phyloP scores from a whole-genome alignment of 2,888 invertebrate genomes.

The Lithodes maja region DNA sequence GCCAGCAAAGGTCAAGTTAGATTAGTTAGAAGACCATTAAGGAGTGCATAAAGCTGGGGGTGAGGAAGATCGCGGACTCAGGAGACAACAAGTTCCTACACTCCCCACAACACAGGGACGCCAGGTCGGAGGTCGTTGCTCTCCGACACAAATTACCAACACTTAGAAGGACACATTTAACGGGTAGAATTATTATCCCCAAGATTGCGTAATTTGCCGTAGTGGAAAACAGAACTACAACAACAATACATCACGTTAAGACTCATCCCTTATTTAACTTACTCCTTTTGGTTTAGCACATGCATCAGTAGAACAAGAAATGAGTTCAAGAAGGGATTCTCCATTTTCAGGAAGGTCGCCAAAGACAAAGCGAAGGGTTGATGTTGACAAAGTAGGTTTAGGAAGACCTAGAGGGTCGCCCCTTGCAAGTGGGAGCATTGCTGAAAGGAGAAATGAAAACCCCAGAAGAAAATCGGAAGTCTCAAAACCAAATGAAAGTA shows the following conservation, averaged over 20 bases:
- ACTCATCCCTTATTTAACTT: background rate
- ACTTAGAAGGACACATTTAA: background rate
- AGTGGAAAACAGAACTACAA: no score
- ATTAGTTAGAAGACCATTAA: slow-evolving; percentile 29
- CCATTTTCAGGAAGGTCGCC: background rate
- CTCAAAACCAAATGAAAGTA: background rate
- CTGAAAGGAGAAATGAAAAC: slow-evolving; percentile 2
- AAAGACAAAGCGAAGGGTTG: slow-evolving; percentile 18
- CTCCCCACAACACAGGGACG: no score
- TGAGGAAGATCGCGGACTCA: background rate
- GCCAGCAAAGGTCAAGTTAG: background rate
- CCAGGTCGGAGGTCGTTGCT: slow-evolving; percentile 24
- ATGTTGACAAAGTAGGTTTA: background rate
- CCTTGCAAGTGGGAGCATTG: background rate
- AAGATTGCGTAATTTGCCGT: no score
- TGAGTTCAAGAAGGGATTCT: background rate
- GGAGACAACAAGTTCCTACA: no score
- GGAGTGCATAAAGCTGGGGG: slow-evolving; percentile 33
- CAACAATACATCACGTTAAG: background rate
- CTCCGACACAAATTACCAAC: background rate
- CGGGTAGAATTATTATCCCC: background rate
- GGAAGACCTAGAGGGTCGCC: no score
- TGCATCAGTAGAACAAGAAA: background rate
- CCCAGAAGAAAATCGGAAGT: background rate
- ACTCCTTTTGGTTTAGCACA: background rate